Conservation (phyloP, 1,140 invertebrate genomes). For the Drosophila seguyi region DNA sequence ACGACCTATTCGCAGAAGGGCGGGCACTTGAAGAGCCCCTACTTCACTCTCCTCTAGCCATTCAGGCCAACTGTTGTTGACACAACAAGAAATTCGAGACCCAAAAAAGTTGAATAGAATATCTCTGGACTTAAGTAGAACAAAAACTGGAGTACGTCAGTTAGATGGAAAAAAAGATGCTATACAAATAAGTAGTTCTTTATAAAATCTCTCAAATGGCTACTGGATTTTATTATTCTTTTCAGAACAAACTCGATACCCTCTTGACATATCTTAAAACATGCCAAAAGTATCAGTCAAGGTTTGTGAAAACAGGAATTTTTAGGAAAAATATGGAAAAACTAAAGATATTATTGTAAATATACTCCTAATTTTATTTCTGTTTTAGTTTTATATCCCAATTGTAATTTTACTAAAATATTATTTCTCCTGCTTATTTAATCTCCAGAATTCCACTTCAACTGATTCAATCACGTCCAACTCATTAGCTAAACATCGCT, state of each 20-base stretch:
- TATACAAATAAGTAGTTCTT: conserved; percentile 37
- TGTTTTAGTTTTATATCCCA: not conserved
- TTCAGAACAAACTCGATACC: not conserved
- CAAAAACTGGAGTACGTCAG: conserved; percentile 24
- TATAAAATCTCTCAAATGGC: conserved; percentile 22
- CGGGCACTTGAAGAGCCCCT: conserved; percentile 37
- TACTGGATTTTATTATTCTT: conserved; percentile 26
- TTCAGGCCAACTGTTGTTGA: conserved; percentile 60
- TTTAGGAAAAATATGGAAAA: not conserved
- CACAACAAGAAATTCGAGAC: conserved; percentile 72
- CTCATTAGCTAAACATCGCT: conserved; percentile 46
- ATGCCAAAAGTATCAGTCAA: not conserved
- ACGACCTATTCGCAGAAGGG: conserved; percentile 60
- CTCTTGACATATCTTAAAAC: not conserved
- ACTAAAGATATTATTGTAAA: not conserved
- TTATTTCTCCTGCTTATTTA: not conserved
- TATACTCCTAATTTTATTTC: too few species aligned
- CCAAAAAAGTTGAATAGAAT: conserved; percentile 38
- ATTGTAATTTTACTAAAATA: not conserved
- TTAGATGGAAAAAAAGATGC: conserved; percentile 31
- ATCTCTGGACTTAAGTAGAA: conserved; percentile 33
- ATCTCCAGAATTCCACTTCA: not conserved
- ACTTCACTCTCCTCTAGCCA: not conserved
- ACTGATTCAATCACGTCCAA: conserved; percentile 34
- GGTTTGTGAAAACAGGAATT: not conserved